phyloP scores from a whole-genome alignment of 2,113 vertebrate species.

The human region DNA sequence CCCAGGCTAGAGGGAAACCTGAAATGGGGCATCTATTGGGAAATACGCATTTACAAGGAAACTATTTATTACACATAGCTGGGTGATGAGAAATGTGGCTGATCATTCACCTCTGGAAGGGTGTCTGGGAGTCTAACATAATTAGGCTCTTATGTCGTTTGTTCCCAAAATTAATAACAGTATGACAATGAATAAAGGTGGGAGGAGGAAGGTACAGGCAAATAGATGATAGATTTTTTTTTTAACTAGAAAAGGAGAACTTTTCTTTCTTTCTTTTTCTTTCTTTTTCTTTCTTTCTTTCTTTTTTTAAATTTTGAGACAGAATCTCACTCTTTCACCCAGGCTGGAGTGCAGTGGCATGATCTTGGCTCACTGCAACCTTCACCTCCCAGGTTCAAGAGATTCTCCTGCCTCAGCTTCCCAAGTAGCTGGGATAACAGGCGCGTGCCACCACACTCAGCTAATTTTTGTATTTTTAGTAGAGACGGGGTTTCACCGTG shows the following conservation, averaged over 20 bases:
- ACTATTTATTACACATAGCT: conserved; percentile 52
- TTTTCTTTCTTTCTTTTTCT: background rate
- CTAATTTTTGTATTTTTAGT: no score
- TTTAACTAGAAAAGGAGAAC: conserved; percentile 32
- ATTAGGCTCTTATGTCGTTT: conserved; percentile 60
- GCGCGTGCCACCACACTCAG: no score
- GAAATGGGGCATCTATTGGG: conserved; percentile 28
- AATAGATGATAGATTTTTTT: background rate
- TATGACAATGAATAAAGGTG: background rate
- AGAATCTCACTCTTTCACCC: no score
- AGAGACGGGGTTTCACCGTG: no score
- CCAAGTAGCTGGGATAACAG: no score
- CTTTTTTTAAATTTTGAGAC: no score
- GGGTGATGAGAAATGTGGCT: conserved; percentile 44
- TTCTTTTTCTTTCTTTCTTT: no score
- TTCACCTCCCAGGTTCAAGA: no score
- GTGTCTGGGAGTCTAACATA: conserved; percentile 61
- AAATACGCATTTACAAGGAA: conserved; percentile 62
- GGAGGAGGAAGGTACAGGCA: background rate
- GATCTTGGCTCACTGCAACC: no score
- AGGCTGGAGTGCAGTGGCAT: no score
- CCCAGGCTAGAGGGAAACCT: conserved; percentile 46
- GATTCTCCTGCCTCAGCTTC: no score
- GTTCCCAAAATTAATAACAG: conserved; percentile 66
- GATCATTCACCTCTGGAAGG: conserved; percentile 35